phyloP scores from a whole-genome alignment of 1,140 invertebrate species.

The Oryzaephilus surinamensis region DNA sequence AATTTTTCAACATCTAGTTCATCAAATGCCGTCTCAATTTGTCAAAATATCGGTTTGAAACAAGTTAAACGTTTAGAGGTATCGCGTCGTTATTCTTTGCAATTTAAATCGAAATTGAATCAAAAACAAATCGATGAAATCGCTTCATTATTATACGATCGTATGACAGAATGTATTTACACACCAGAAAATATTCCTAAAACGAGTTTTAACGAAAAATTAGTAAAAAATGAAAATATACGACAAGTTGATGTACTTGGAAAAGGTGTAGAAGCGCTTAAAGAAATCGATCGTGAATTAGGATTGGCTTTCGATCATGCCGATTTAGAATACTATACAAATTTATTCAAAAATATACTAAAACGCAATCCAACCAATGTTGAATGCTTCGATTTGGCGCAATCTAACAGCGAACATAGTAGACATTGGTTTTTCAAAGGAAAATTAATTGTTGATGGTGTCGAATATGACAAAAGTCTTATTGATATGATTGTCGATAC shows the following conservation, averaged over 20 bases:
- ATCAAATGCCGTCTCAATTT: constrained; percentile 91
- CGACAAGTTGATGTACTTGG: constrained; percentile 63
- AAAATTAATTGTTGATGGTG: constrained; percentile 73
- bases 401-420: constrained; percentile 93
- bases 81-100: constrained; percentile 62
- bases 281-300: constrained; percentile 72
- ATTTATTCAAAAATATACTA: constrained; percentile 68
- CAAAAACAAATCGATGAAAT: constrained; percentile 42
- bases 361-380: constrained; percentile 93
- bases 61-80: constrained; percentile 70
- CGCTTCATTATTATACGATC: constrained; percentile 60
- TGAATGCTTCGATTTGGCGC: constrained; percentile 96
- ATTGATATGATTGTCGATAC: constrained; percentile 91
- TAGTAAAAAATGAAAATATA: constrained; percentile 39
- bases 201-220: constrained; percentile 56
- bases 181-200: constrained; percentile 59
- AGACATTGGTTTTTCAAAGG: constrained; percentile 92
- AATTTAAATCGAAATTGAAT: constrained; percentile 36
- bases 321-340: constrained; percentile 78
- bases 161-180: constrained; percentile 69
- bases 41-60: constrained; percentile 64
- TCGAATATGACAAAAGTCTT: constrained; percentile 65
- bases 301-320: constrained; percentile 83
- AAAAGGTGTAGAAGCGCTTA: constrained; percentile 65
- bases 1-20: constrained; percentile 93